These are phyloP conservation scores for Isichthys henryi DNA, from an alignment of 2,113 vertebrate genomes.

Conservation along the genomic window DNA sequence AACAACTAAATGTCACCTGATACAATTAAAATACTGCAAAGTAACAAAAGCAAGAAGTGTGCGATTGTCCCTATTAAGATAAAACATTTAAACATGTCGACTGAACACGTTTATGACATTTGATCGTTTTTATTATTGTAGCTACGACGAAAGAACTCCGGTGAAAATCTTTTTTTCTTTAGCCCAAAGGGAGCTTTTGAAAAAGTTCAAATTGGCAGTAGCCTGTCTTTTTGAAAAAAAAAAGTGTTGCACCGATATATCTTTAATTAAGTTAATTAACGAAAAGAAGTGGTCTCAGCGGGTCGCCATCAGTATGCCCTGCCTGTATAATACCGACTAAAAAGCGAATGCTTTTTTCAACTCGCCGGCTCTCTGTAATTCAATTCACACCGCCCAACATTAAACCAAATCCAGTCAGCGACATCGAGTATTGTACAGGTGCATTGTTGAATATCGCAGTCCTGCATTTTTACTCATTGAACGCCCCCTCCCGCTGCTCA, in stretches of 20 bases:
- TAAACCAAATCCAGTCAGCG: slow-evolving; percentile 67
- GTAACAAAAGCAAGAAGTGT: neutral
- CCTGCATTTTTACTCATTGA: slow-evolving; percentile 76
- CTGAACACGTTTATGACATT: neutral
- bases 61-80: neutral
- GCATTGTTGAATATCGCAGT: slow-evolving; percentile 63
- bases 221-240: slow-evolving; percentile 7
- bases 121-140: neutral
- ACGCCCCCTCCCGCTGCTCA: slow-evolving; percentile 85
- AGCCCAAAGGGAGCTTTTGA: neutral
- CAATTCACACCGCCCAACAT: slow-evolving; percentile 47
- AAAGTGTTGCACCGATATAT: slow-evolving; percentile 51
- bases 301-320: slow-evolving; percentile 44
- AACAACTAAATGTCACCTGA: neutral
- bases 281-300: slow-evolving; percentile 57
- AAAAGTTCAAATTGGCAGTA: slow-evolving; percentile 10
- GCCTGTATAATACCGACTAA: slow-evolving; percentile 45
- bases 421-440: slow-evolving; percentile 71
- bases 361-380: slow-evolving; percentile 43
- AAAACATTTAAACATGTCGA: neutral
- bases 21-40: neutral
- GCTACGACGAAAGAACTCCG: neutral
- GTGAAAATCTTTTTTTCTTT: neutral
- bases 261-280: slow-evolving; percentile 64
- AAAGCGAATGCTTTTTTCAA: slow-evolving; percentile 43